Evolutionary conservation across 1,140 invertebrate genomes (phyloP), one percentile per base, ranked within the genome.

Genomic region (Heliconius melpomene): DNA sequence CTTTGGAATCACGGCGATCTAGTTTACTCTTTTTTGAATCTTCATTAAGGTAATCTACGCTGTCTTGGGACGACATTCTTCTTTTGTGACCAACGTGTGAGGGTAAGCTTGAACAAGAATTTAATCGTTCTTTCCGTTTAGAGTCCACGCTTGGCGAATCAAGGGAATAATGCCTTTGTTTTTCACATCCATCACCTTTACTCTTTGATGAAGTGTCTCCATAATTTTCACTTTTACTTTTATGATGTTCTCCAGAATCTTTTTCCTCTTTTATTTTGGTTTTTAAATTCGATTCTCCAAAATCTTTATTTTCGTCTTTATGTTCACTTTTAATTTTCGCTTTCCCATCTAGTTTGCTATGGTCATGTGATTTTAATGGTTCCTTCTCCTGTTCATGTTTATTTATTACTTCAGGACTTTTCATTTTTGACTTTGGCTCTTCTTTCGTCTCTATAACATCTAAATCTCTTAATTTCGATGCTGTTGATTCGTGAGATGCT

Each of bases 1-100:
- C 97, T 93, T 97, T 97, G 70, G 96, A 97, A 85, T 97, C 97
- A 52, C 97, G 95, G 40, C 97, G 94, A 85, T 97, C 96, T 32
- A 93, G 78, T 87, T 97, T 97, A 82, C 96, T 95, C 78, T 97
- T 96, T 85, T 98, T 98, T 0, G 93, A 90, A 29, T 97, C 96
- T 83, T 98, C 97, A 52, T 95, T 95, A 2, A 94, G 78, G 54
- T 95, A 95, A 70, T 96, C 96, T 54, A 96, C 88, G 86, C 95
- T 96, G 80, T 98, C 97, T 86, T 98, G 97, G 2, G 97, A 97
- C 72, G 97, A 97, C 79, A 97, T 95, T 74, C 97, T 95, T 66
- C 97, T 95, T 90, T 98, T 98, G 46, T 96, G 95, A 1, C 96
- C 95, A 50, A 96, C 95, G 57, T 96, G 95, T 2, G 96, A 96